phyloP scores from a whole-genome alignment of 1,140 invertebrate species.

The Ylistrum balloti region DNA sequence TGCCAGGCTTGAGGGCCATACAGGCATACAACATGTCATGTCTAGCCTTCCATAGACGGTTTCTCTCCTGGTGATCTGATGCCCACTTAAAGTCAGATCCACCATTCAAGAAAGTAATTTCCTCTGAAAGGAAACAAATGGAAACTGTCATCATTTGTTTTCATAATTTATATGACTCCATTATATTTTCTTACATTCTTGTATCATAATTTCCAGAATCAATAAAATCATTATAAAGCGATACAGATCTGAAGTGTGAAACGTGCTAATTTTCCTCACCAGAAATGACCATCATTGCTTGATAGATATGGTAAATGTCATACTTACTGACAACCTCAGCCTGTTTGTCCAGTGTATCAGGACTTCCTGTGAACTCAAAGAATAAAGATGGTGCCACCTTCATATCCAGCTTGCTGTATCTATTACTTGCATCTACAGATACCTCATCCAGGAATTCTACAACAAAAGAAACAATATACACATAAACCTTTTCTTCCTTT shows the following conservation, averaged over 20 bases:
- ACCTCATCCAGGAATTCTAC: constrained; percentile 85
- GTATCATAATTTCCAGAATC: no score
- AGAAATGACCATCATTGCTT: no score
- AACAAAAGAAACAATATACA: constrained; percentile 64
- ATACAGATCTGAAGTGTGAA: no score
- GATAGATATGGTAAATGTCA: no score
- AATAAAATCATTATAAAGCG: no score
- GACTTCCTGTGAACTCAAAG: constrained; percentile 85
- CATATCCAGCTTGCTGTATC: constrained; percentile 82
- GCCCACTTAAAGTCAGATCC: constrained; percentile 84
- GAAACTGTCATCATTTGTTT: no score
- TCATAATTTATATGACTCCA: no score
- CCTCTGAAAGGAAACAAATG: no score
- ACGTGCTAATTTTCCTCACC: no score
- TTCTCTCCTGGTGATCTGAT: constrained; percentile 68
- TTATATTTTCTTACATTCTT: no score
- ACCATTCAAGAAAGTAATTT: constrained; percentile 82
- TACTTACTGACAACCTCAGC: constrained; percentile 82
- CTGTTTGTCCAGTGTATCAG: constrained; percentile 82
- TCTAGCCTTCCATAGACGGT: constrained; percentile 83
- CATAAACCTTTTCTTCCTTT: no score
- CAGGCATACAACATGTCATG: constrained; percentile 85
- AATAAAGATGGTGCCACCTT: constrained; percentile 84
- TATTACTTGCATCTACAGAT: constrained; percentile 83
- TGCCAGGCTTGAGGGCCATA: constrained; percentile 81